Conservation (phyloP, 2,113 vertebrate species). For the Oreotrochilus melanogaster region DNA sequence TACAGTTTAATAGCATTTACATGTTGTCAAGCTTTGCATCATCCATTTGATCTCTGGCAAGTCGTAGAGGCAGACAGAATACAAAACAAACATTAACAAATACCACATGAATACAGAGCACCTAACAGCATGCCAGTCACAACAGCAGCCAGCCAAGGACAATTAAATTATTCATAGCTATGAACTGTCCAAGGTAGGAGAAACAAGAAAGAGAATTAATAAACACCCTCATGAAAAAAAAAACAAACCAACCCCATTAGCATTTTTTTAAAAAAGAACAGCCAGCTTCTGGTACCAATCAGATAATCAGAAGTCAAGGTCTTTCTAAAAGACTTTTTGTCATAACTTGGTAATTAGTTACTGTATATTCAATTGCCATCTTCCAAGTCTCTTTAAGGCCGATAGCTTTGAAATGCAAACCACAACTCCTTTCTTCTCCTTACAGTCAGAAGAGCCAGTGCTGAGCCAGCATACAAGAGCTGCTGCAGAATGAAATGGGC, state of each 20-base stretch:
- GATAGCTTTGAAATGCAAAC: slow-evolving; percentile 21
- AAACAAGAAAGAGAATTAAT: neutral
- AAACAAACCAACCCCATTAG: neutral
- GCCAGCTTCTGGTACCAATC: neutral
- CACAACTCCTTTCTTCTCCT: neutral
- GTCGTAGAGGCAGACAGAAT: slow-evolving; percentile 23
- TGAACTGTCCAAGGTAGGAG: slow-evolving; percentile 60
- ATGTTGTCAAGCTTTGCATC: slow-evolving; percentile 24
- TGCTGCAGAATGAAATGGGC: neutral
- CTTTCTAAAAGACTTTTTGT: neutral
- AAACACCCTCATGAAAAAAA: neutral
- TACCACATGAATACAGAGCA: slow-evolving; percentile 15
- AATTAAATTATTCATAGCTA: slow-evolving; percentile 62
- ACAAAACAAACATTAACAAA: slow-evolving; percentile 49
- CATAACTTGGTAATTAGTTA: neutral
- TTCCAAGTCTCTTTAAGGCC: neutral
- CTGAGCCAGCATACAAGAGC: neutral
- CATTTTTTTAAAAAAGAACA: neutral
- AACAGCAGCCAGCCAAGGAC: slow-evolving; percentile 31
- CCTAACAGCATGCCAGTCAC: slow-evolving; percentile 1
- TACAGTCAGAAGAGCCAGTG: neutral
- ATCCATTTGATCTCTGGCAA: slow-evolving; percentile 43
- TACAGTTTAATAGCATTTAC: slow-evolving; percentile 40
- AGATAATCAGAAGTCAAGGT: slow-evolving; percentile 14
- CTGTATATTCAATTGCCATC: neutral